A percentile compares a stretch with the other conserved stretches of the same genome.
These are phyloP conservation scores for Drepana falcataria DNA, from an alignment of 2,888 invertebrate species.

Conservation along the genomic window DNA sequence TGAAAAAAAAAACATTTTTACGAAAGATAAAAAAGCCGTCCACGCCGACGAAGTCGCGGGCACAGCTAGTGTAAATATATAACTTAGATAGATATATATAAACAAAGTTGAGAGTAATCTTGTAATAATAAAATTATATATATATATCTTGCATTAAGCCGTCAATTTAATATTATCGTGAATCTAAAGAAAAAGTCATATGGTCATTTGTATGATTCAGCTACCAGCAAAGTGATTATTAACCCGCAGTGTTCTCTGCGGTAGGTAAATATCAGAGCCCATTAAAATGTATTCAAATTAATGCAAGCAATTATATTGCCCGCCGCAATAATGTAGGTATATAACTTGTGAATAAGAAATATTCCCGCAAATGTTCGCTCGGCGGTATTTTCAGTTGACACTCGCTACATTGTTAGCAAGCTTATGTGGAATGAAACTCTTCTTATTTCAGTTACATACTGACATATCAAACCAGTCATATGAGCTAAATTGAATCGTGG, in stretches of 20 bases:
- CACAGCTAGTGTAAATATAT: too few species aligned
- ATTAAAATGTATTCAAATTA: constrained; percentile 26
- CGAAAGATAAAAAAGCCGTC: too few species aligned
- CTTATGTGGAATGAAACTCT: constrained; percentile 40
- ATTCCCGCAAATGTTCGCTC: constrained; percentile 32
- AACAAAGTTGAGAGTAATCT: too few species aligned
- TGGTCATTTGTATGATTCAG: neutral
- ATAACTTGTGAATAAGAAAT: constrained; percentile 21
- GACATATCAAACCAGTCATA: constrained; percentile 11
- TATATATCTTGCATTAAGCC: too few species aligned
- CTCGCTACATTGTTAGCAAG: constrained; percentile 52
- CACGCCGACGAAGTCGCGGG: too few species aligned
- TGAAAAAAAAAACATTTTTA: too few species aligned
- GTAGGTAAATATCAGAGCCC: constrained; percentile 36
- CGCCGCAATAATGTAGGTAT: constrained; percentile 23
- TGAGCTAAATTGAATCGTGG: constrained; percentile 24
- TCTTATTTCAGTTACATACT: constrained; percentile 10
- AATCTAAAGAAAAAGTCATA: too few species aligned
- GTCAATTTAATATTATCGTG: too few species aligned
- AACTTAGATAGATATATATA: too few species aligned
- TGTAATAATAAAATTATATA: too few species aligned
- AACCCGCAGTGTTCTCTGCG: constrained; percentile 24
- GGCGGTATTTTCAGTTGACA: constrained; percentile 38
- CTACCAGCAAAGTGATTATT: neutral
- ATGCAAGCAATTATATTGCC: constrained; percentile 33